Conservation (phyloP, 1,140 invertebrate species). For the Propsilocerus akamusi region DNA sequence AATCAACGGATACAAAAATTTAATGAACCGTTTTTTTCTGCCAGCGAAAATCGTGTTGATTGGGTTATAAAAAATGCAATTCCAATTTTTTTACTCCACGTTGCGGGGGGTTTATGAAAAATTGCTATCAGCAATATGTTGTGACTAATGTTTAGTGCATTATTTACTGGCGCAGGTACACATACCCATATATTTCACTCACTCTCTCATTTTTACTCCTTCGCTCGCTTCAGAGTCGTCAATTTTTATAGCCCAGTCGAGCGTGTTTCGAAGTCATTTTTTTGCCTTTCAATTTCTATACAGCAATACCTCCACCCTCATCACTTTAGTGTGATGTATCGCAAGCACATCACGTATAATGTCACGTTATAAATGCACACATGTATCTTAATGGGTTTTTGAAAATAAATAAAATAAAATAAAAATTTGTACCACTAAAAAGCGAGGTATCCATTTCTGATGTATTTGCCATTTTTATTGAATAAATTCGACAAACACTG, state of each 20-base stretch:
- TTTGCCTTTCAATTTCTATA: background rate
- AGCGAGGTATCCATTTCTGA: too few species aligned
- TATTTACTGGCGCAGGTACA: background rate
- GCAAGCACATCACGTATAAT: background rate
- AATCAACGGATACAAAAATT: too few species aligned
- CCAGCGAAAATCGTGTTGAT: background rate
- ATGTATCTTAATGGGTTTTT: background rate
- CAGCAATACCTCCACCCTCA: too few species aligned
- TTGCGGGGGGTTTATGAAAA: background rate
- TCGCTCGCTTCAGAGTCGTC: background rate
- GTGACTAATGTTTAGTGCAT: background rate
- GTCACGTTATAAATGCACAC: conserved; percentile 1
- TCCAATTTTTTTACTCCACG: background rate
- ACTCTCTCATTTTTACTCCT: background rate
- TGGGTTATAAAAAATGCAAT: background rate
- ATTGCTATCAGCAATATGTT: background rate
- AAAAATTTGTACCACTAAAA: too few species aligned
- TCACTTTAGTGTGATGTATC: background rate
- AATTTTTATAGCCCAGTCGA: background rate
- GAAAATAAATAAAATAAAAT: too few species aligned
- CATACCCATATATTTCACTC: background rate
- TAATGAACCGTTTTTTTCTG: too few species aligned
- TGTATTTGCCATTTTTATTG: too few species aligned
- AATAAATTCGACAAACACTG: too few species aligned
- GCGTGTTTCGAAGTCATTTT: background rate